Base-by-base conservation (phyloP, 1,140 invertebrate species). In the Zophobas atratus region DNA sequence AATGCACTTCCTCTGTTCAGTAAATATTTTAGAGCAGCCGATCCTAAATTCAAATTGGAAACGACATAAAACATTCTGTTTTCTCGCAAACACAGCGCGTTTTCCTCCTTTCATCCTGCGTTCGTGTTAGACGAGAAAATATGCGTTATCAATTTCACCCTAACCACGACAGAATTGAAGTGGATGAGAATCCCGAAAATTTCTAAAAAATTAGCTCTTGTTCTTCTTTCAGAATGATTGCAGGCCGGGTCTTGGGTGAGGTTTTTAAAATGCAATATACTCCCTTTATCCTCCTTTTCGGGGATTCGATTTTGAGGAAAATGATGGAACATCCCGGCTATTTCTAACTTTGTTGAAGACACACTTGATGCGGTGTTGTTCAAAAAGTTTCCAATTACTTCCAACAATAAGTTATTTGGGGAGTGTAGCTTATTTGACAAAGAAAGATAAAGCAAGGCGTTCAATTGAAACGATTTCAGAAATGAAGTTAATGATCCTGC, bases 401-500 rank as follows among this genome's bases (percentile, higher is more conserved):
- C 60, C 38, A 67, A 67, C 60, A 67, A 67, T 67, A 67, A 67
- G 60, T 67, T 67, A 67, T 67, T 67, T 43, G 8, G 60, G 60
- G 39, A 67, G n/a, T 34, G 38, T 43, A 20, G 60, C 60, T 43
- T 67, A 67, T 67, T 67, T 67, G 60, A 67, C 60, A 67, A 75
- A 60, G 74, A 57, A 49, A 75, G 74, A 75, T 75, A 75, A 57
- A 60, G 74, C 38, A 75, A 60, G 74, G 74, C 74, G 74, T 77
- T 77, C 67, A 77, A 77, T 77, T 77, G 76, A 77, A 77, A 71
- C 67, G 67, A 73, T 73, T 77, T 70, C 67, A 49, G 76, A 77
- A 77, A 77, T 71, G 76, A 77, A 77, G 70, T 77, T 77, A 77
- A 77, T 77, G 76, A 77, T 72, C 76, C 67, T 77, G 70, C 76